Conservation (phyloP, 2,113 vertebrate genomes). For the Oncorhynchus nerka region DNA sequence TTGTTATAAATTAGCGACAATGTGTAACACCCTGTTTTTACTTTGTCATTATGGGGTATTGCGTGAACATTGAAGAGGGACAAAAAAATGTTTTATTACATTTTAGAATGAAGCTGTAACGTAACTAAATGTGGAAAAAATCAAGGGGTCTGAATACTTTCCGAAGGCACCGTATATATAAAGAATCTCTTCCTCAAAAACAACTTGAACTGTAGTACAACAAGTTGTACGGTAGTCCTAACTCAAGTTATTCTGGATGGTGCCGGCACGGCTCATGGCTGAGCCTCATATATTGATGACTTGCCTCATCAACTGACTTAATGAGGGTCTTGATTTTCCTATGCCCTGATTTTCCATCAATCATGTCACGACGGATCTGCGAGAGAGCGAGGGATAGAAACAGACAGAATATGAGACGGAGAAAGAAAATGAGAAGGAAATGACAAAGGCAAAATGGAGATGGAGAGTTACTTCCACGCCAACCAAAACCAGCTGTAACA, state of each 20-base stretch:
- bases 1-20: no score
- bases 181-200: no score
- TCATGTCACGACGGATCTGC: constrained; percentile 95
- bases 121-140: no score
- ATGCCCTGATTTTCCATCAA: constrained; percentile 86
- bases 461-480: not conserved
- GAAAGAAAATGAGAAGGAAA: not conserved
- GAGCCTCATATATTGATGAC: constrained; percentile 56
- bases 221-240: no score
- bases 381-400: not conserved
- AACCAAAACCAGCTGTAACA: not conserved
- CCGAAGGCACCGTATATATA: no score
- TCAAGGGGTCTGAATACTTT: no score
- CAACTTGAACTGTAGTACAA: no score
- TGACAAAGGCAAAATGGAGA: not conserved
- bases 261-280: constrained; percentile 36
- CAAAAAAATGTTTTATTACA: no score
- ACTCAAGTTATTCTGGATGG: constrained; percentile 37
- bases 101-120: no score
- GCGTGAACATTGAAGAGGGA: no score
- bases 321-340: constrained; percentile 90
- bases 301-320: constrained; percentile 97
- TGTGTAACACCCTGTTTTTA: no score
- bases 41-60: no score
- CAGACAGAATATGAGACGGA: not conserved